These are phyloP conservation scores for Crambe crambe DNA, from an alignment of 37 sponge, comb jelly and placozoan genomes.

Conservation along the genomic window DNA sequence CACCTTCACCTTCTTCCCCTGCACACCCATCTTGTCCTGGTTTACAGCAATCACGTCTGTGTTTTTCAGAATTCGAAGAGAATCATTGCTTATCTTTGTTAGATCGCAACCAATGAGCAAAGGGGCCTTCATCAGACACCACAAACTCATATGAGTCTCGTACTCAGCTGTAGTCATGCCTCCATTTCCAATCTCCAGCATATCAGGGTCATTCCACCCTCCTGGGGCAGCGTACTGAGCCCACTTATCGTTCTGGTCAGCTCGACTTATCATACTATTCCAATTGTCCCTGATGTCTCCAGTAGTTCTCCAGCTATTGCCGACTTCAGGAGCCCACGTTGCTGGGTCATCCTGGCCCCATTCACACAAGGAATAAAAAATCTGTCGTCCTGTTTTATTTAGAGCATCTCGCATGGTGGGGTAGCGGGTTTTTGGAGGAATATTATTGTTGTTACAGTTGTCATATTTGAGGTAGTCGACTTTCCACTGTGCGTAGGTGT, in stretches of 20 bases:
- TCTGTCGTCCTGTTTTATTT: conserved; percentile 69
- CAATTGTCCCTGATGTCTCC: conserved; percentile 75
- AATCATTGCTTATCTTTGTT: conserved; percentile 50
- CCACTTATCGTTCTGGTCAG: conserved; percentile 69
- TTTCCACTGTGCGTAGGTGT: conserved; percentile 75
- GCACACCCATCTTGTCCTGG: conserved; percentile 76
- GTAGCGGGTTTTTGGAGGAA: conserved; percentile 56
- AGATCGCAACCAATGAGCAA: conserved; percentile 86
- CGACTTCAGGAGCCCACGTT: conserved; percentile 70
- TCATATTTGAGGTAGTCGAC: conserved; percentile 86
- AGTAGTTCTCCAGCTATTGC: conserved; percentile 92
- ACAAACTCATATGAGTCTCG: conserved; percentile 82
- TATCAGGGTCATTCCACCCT: conserved; percentile 90
- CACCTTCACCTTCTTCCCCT: conserved; percentile 55
- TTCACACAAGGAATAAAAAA: conserved; percentile 89
- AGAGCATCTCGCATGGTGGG: conserved; percentile 80
- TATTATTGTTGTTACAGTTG: conserved; percentile 65
- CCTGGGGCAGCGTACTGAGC: conserved; percentile 71
- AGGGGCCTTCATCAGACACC: conserved; percentile 86
- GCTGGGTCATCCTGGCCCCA: conserved; percentile 72
- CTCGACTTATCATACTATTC: conserved; percentile 53
- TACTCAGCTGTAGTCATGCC: conserved; percentile 67
- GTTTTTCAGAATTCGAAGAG: conserved; percentile 81
- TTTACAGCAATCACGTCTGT: conserved; percentile 85
- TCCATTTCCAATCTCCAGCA: conserved; percentile 90